phyloP scores from a whole-genome alignment of 2,113 vertebrate genomes.

The Tupaia chinensis region DNA sequence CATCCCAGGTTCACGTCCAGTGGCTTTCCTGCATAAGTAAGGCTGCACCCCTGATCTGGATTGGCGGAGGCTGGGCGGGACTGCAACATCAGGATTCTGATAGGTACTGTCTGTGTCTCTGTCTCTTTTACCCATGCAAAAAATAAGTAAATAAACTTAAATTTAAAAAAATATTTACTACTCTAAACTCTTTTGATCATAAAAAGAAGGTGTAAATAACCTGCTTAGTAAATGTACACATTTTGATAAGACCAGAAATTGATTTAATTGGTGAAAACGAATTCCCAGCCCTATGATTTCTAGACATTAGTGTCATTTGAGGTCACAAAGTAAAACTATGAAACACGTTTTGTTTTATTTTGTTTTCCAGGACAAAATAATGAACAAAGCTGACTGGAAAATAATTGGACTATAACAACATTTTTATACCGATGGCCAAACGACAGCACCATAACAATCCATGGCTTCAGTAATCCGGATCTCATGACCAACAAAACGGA shows the following conservation, averaged over 20 bases:
- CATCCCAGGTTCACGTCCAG: too few species aligned
- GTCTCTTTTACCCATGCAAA: too few species aligned
- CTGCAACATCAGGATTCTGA: too few species aligned
- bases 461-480: conserved; percentile 95
- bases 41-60: too few species aligned
- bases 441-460: conserved; percentile 94
- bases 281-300: not conserved
- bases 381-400: conserved; percentile 12
- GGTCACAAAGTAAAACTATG: not conserved
- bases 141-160: too few species aligned
- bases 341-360: not conserved
- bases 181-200: not conserved
- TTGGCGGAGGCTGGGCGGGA: too few species aligned
- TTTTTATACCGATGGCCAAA: conserved; percentile 95
- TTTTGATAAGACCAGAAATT: conserved; percentile 11
- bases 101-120: too few species aligned
- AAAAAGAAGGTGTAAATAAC: not conserved
- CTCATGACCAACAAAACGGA: conserved; percentile 91
- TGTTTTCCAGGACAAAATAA: not conserved
- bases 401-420: not conserved
- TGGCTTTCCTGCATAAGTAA: too few species aligned
- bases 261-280: conserved; percentile 8
- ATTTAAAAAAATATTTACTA: not conserved
- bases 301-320: not conserved
- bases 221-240: not conserved